Conservation (phyloP, 2,113 vertebrate genomes). For the Rattus rattus region DNA sequence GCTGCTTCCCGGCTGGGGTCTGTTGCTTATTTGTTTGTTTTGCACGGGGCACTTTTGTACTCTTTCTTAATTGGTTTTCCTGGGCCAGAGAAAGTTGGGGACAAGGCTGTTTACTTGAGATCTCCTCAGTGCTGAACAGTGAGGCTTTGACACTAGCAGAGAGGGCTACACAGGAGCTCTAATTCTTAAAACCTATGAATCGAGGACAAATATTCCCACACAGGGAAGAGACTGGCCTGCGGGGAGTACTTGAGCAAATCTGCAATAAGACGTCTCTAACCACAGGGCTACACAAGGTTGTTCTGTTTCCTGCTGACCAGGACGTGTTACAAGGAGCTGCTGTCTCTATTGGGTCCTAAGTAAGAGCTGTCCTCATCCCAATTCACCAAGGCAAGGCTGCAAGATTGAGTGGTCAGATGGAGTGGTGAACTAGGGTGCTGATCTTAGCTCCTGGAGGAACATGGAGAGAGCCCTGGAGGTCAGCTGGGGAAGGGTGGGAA, state of each 20-base stretch:
- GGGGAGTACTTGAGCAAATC: background rate
- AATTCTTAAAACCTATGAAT: conserved; percentile 10
- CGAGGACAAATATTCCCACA: background rate
- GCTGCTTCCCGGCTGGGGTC: background rate
- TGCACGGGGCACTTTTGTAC: conserved; percentile 25
- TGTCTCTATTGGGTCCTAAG: conserved; percentile 76
- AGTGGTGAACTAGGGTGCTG: conserved; percentile 12
- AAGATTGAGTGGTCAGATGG: conserved; percentile 81
- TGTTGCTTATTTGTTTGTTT: conserved; percentile 66
- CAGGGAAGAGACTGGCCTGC: background rate
- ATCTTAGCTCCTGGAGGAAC: conserved; percentile 21
- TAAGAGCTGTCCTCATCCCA: conserved; percentile 76
- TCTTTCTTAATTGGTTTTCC: conserved; percentile 70
- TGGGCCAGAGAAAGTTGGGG: conserved; percentile 46
- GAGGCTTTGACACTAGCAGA: conserved; percentile 44
- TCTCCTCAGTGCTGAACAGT: background rate
- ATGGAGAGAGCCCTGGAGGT: background rate
- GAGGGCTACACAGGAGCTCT: background rate
- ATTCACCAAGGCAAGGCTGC: conserved; percentile 66
- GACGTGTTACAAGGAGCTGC: conserved; percentile 59
- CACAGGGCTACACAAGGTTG: background rate
- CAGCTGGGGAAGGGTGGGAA: too few species aligned
- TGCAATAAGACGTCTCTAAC: conserved; percentile 41
- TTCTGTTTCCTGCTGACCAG: conserved; percentile 42
- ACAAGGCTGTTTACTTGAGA: conserved; percentile 54